Evolutionary conservation across 92 coral and sea anemone species (phyloP), one percentile per base, ranked within the genome.

Genomic region (Galaxea fascicularis): DNA sequence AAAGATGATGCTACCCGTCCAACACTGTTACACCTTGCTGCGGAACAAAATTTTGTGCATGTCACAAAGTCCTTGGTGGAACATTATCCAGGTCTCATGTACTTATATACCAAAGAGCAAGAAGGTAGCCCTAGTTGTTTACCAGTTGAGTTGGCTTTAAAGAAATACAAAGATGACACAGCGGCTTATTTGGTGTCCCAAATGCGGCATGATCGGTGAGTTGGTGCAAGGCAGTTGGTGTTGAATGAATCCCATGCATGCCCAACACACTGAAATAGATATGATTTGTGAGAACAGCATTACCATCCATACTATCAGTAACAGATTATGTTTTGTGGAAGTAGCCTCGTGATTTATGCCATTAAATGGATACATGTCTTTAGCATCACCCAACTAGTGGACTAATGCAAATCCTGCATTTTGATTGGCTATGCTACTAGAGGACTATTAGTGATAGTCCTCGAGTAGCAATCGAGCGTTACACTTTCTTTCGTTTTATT

Each of bases 141-240:
- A 24, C 89, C 98, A 13, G 95, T 94, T 12, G 98, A 96, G 66
- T 44, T 90, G 56, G 98, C 98, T 0, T 93, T 96, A 27, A 73
- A 52, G 84, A 78, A 74, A n/a, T 83, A 78, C 73, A 85, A 89
- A 4, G 98, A 96, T 76, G 98, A 92, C 12, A 93, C 96, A 7
- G 98, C 98, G 1, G 95, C 95, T 9, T 96, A 86, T 80, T 88
- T 96, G 29, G 85, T 96, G 26, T 90, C 95, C 11, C 91, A 90
- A 56, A 96, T 96, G 98, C 94, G 91, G 88, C 95, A 93, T 52
- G 98, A 92, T 70, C 89, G 98, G 98, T 96, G 71, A 67, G 93
- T 60, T 25, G 64, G 14, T 29, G 35, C 30, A 20, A 10, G 10
- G 0, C 44, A 65, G 35, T 35, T 35, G 41, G 20, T 65, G 41